Conservation (phyloP, 2,797 vertebrate genomes). For the Hozukius guyotensis region DNA sequence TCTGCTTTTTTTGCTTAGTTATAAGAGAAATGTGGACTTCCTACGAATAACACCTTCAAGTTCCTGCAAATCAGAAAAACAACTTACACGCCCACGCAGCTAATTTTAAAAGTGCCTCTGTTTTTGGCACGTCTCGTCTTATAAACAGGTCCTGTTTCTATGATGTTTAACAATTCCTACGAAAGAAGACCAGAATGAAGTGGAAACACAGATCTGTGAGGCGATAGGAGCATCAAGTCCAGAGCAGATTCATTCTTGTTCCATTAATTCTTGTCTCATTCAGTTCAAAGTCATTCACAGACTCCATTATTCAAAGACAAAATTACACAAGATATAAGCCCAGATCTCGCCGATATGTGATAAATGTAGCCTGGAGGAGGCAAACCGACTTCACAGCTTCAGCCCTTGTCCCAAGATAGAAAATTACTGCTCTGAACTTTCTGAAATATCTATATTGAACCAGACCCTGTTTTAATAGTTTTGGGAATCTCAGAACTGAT, state of each 20-base stretch:
- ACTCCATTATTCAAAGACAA: slow-evolving; percentile 69
- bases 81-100: neutral
- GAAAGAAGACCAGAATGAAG: slow-evolving; percentile 22
- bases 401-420: slow-evolving; percentile 53
- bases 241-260: slow-evolving; percentile 48
- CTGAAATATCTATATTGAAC: slow-evolving; percentile 26
- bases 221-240: slow-evolving; percentile 22
- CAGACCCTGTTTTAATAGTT: slow-evolving; percentile 17
- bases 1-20: neutral
- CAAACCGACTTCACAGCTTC: slow-evolving; percentile 35
- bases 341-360: slow-evolving; percentile 49
- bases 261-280: slow-evolving; percentile 69
- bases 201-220: slow-evolving; percentile 20
- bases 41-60: neutral
- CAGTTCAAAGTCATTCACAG: slow-evolving; percentile 67
- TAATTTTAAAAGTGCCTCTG: slow-evolving; percentile 15
- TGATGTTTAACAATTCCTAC: neutral
- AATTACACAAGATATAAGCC: slow-evolving; percentile 53
- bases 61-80: slow-evolving; percentile 7
- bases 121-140: neutral
- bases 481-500: slow-evolving; percentile 21
- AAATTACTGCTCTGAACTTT: slow-evolving; percentile 46
- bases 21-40: slow-evolving; percentile 3
- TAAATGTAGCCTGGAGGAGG: slow-evolving; percentile 63
- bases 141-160: neutral